Conservation (phyloP, 2,888 invertebrate genomes). For the Synanthedon vespiformis region DNA sequence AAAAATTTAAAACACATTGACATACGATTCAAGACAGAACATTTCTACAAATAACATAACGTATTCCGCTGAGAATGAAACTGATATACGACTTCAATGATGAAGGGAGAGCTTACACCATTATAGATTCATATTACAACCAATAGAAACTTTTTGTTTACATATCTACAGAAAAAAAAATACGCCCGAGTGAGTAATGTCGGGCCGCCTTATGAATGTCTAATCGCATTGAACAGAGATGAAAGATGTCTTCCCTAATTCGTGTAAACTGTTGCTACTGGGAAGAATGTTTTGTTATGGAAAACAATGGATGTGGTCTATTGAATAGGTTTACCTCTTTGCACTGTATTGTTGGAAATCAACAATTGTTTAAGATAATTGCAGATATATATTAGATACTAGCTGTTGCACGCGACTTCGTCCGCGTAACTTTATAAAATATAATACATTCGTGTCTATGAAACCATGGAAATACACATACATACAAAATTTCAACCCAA, state of each 20-base stretch:
- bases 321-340: not conserved
- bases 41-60: conserved; percentile 1
- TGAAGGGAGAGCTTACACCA: conserved; percentile 13
- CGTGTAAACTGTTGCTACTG: conserved; percentile 41
- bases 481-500: too few species aligned
- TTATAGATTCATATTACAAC: conserved; percentile 45
- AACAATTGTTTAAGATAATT: too few species aligned
- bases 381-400: too few species aligned
- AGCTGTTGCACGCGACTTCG: too few species aligned
- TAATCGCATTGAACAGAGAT: conserved; percentile 49
- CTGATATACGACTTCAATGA: not conserved
- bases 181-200: conserved; percentile 6
- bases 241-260: conserved; percentile 54
- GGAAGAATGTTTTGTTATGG: conserved; percentile 21
- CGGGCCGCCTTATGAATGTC: conserved; percentile 51
- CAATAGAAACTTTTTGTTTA: conserved; percentile 47
- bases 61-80: conserved; percentile 1
- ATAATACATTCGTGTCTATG: too few species aligned
- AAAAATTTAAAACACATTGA: too few species aligned
- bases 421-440: too few species aligned
- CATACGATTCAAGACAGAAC: not conserved
- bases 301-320: conserved; percentile 5
- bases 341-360: not conserved
- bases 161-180: conserved; percentile 11
- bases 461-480: too few species aligned